Evolutionary conservation across 2,888 invertebrate genomes (phyloP).

Genomic region (Hydroisotoma schaefferi): DNA sequence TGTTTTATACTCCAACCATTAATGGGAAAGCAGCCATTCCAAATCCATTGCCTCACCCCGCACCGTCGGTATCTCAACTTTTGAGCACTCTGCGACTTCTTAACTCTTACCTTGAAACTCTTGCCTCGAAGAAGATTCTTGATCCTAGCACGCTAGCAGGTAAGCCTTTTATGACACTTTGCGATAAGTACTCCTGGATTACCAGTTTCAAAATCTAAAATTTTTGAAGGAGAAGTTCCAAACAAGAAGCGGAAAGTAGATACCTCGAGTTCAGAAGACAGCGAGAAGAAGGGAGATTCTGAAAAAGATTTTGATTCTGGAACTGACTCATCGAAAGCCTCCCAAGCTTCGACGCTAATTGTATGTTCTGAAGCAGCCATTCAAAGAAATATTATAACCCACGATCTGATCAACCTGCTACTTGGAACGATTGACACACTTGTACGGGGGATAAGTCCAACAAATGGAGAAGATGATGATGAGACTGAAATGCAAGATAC

Average conservation of each 20-base stretch:
- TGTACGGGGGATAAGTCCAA: conserved; percentile 21
- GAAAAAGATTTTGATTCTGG: conserved; percentile 1
- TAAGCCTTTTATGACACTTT: conserved; percentile 1
- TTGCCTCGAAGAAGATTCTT: conserved; percentile 25
- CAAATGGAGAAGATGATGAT: conserved; percentile 22
- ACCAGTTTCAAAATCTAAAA: neutral
- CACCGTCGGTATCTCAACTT: conserved; percentile 38
- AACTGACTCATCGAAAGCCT: neutral
- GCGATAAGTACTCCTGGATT: neutral
- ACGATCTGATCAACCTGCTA: conserved; percentile 40
- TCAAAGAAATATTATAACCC: conserved; percentile 37
- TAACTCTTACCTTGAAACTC: conserved; percentile 36
- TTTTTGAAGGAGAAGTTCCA: conserved; percentile 24
- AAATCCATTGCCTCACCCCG: conserved; percentile 41
- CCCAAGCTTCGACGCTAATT: neutral
- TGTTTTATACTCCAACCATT: conserved; percentile 55
- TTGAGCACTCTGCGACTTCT: conserved; percentile 33
- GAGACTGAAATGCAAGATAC: neutral
- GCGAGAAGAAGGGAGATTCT: neutral
- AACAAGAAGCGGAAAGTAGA: conserved; percentile 42
- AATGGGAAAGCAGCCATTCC: conserved; percentile 41
- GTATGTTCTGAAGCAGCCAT: conserved; percentile 23
- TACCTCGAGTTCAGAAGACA: conserved; percentile 8
- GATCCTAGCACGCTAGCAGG: conserved; percentile 12
- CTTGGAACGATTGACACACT: conserved; percentile 40